phyloP scores from a whole-genome alignment of 2,888 invertebrate genomes.

The Megastigmus dorsalis region DNA sequence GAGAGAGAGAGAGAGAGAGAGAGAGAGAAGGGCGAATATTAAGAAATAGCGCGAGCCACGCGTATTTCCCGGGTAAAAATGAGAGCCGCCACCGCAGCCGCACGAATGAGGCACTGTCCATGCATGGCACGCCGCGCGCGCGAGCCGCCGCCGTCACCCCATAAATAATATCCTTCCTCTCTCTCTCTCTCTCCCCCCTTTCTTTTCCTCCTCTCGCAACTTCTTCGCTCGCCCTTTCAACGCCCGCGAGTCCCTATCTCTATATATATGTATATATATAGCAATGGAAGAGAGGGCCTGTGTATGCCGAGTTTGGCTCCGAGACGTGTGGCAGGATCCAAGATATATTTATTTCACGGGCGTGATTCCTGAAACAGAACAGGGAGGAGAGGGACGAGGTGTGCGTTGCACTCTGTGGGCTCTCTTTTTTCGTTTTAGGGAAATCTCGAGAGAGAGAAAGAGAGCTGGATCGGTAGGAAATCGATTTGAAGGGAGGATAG shows the following conservation, averaged over 20 bases:
- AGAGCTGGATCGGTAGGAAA: neutral
- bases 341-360: constrained; percentile 63
- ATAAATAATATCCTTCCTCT: constrained; percentile 70
- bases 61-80: constrained; percentile 66
- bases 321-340: neutral
- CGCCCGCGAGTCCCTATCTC: neutral
- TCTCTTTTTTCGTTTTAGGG: constrained; percentile 24
- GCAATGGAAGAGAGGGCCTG: neutral
- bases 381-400: neutral
- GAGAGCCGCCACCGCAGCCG: constrained; percentile 64
- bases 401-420: neutral
- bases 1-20: neutral
- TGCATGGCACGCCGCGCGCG: constrained; percentile 70
- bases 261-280: no score
- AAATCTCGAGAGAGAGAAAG: constrained; percentile 36
- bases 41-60: constrained; percentile 71
- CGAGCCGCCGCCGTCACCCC: constrained; percentile 62
- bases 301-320: neutral
- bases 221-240: constrained; percentile 39
- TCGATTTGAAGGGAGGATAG: no score
- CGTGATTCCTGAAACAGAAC: constrained; percentile 60
- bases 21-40: constrained; percentile 66
- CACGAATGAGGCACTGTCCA: constrained; percentile 71
- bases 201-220: constrained; percentile 55
- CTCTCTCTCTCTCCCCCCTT: constrained; percentile 60